Conservation (phyloP, 2,888 invertebrate species). For the Cosmia trapezina region DNA sequence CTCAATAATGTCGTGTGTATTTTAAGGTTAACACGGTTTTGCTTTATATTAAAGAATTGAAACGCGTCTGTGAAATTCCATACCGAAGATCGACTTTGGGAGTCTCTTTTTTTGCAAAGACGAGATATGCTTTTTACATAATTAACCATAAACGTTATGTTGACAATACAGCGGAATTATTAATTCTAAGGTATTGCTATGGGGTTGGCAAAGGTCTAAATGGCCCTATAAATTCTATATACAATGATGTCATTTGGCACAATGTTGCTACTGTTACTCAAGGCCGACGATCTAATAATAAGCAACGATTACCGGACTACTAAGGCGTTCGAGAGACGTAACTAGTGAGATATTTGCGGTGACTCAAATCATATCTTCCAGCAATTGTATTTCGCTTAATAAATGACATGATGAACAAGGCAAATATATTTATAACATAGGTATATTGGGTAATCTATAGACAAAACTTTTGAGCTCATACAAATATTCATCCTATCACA, state of each 20-base stretch:
- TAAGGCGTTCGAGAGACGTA: constrained; percentile 4
- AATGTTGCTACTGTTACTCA: constrained; percentile 49
- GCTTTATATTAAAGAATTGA: no score
- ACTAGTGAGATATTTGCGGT: constrained; percentile 9
- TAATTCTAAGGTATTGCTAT: constrained; percentile 52
- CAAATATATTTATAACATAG: neutral
- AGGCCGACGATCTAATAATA: constrained; percentile 50
- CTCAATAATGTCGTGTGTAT: constrained; percentile 13
- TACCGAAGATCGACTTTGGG: neutral
- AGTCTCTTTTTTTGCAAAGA: constrained; percentile 16
- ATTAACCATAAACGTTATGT: constrained; percentile 38
- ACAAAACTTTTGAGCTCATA: constrained; percentile 1
- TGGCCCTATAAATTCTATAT: constrained; percentile 58
- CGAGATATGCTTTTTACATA: constrained; percentile 30
- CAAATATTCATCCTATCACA: no score
- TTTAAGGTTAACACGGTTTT: constrained; percentile 16
- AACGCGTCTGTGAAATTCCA: neutral
- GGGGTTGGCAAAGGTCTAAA: constrained; percentile 60
- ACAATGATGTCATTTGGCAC: constrained; percentile 63
- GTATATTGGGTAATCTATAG: neutral
- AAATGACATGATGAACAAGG: no score
- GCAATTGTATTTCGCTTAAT: neutral
- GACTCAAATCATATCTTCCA: neutral
- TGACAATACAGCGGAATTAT: constrained; percentile 50
- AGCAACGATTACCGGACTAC: constrained; percentile 34